Evolutionary conservation across 2,888 invertebrate species (phyloP), one percentile per base, ranked within the genome.

Genomic region (Bombylius discolor): DNA sequence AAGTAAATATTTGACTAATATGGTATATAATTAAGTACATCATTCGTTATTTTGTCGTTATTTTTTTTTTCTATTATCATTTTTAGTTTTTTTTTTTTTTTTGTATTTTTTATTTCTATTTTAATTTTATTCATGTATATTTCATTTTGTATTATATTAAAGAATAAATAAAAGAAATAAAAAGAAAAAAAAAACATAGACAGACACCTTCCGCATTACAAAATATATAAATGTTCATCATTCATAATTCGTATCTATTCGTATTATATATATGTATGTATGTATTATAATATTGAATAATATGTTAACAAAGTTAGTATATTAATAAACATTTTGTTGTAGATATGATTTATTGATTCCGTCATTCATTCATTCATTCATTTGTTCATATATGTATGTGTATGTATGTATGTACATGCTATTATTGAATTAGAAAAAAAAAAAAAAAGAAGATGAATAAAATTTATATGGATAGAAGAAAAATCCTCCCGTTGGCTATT

Each of bases 351-450:
- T 55, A 55, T 55, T 50, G 50, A 50, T 55, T 50, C 50, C 55
- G 50, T 55, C 55, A 55, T 50, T 55, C 55, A 55, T 55, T 55
- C 55, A 55, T 50, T 49, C 45, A 51, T 50, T 49, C 53, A 42
- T 42, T 42, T 42, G 11, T 42, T 42, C 11, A 42, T 11, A 42
- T 5, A 42, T 42, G 39, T 11, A 11, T 4, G 5, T 4, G 39
- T 11, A 36, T 36, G 34, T 36, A 36, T 36, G 34, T 36, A 8
- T 36, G 4, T 36, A 23, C 3, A 23, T 23, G 23, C 23, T 23
- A 23, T 23, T 23, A 23, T 23, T 23, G 23, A 23, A 23, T 23
- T 23, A 23, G 23, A 23, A 23, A 23, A 23, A 23, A 23, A 23
- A 23, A 23, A 1, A 23, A 23, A 23, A 23, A 1, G 23, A 23